These are phyloP conservation scores for Phyllotreta striolata DNA, from an alignment of 2,888 invertebrate genomes.

Conservation along the genomic window DNA sequence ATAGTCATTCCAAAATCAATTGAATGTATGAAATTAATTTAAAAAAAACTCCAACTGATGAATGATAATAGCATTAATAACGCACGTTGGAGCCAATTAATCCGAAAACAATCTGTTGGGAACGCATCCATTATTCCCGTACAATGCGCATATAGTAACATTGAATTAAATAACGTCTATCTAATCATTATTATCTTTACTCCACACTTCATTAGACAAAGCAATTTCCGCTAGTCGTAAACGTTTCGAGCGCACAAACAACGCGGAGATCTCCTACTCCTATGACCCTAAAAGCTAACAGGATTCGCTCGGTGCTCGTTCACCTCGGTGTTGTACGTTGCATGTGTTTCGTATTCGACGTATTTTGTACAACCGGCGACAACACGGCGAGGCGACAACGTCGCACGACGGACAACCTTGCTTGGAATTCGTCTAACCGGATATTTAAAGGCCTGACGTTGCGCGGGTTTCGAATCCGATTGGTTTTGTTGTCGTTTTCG, in stretches of 20 bases:
- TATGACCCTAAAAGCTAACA: conserved; percentile 3
- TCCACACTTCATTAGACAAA: conserved; percentile 31
- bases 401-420: conserved; percentile 32
- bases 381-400: conserved; percentile 16
- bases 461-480: too few relatives aligned
- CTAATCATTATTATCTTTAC: conserved; percentile 25
- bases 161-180: conserved; percentile 26
- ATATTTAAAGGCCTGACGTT: conserved; percentile 13
- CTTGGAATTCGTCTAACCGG: conserved; percentile 35
- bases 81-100: too few relatives aligned
- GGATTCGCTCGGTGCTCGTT: background rate
- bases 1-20: too few relatives aligned
- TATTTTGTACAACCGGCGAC: too few relatives aligned
- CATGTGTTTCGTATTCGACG: too few relatives aligned
- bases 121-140: conserved; percentile 4
- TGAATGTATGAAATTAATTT: too few relatives aligned
- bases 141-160: conserved; percentile 16
- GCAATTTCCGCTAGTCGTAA: conserved; percentile 27
- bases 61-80: too few relatives aligned
- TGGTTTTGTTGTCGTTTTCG: too few relatives aligned
- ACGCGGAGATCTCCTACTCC: background rate
- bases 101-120: conserved; percentile 9
- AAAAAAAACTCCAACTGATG: too few relatives aligned
- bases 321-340: too few relatives aligned
- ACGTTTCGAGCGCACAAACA: background rate